These are phyloP conservation scores for Probosciger aterrimus DNA, from an alignment of 2,113 vertebrate genomes.

Conservation along the genomic window DNA sequence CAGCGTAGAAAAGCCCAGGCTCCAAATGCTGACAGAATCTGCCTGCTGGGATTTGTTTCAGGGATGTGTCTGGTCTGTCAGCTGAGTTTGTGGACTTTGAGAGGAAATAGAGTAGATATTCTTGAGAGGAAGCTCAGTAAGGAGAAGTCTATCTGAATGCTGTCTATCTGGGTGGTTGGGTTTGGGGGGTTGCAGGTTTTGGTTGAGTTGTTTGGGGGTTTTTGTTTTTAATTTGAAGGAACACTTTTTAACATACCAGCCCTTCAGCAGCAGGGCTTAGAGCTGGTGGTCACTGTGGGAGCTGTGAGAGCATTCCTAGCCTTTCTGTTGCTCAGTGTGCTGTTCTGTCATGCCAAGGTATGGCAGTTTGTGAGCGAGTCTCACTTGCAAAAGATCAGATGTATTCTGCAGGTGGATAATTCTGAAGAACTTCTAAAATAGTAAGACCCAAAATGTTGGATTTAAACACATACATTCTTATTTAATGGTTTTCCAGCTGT, in stretches of 20 bases:
- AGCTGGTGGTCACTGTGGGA: background rate
- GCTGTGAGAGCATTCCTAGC: background rate
- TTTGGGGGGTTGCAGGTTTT: background rate
- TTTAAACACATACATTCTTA: background rate
- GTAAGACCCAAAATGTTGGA: background rate
- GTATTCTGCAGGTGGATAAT: background rate
- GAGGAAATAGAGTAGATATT: background rate
- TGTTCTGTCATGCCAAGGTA: background rate
- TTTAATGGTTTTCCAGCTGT: background rate
- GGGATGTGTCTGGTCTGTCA: background rate
- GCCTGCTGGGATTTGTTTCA: background rate
- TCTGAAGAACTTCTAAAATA: background rate
- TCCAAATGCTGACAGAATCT: background rate
- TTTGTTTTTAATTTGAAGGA: background rate
- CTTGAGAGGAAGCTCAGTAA: background rate
- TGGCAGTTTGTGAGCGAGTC: background rate
- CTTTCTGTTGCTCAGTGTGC: background rate
- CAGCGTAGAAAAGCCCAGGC: background rate
- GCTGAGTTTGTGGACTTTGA: background rate
- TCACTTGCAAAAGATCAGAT: background rate
- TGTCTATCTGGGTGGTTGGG: rapidly evolving
- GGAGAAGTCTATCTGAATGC: background rate
- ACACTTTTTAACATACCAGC: background rate
- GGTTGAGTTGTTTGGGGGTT: background rate
- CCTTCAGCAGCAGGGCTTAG: background rate